Percentiles rank a stretch among this genome's conserved stretches.
Evolutionary conservation across 1,140 invertebrate species (phyloP).

Genomic region (Propsilocerus akamusi): DNA sequence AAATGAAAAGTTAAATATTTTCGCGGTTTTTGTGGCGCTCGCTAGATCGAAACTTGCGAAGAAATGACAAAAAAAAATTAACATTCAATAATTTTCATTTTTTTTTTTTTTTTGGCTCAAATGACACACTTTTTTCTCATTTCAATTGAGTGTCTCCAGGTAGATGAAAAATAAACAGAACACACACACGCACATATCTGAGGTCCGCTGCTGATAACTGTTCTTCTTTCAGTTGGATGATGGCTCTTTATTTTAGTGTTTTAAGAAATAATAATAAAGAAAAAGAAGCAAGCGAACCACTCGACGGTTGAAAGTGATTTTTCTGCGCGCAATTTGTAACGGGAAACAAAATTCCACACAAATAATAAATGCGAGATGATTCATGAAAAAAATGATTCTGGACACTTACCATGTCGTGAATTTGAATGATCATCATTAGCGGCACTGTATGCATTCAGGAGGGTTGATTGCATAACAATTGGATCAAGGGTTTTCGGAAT

Average conservation of each 20-base stretch:
- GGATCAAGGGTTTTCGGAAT: conserved; percentile 42
- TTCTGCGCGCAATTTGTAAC: background rate
- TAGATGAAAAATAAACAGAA: too few relatives aligned
- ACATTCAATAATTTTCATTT: too few relatives aligned
- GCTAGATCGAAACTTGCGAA: too few relatives aligned
- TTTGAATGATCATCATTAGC: conserved; percentile 24
- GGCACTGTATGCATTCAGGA: conserved; percentile 40
- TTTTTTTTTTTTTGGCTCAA: too few relatives aligned
- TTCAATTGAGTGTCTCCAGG: too few relatives aligned
- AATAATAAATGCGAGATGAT: background rate
- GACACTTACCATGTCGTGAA: background rate
- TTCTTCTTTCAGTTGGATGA: background rate
- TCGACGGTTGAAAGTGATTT: conserved; percentile 1
- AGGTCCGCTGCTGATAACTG: conserved; percentile 2
- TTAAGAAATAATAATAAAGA: background rate
- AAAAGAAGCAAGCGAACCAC: background rate
- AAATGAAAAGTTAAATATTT: too few relatives aligned
- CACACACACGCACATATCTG: background rate
- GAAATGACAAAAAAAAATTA: too few relatives aligned
- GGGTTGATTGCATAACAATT: conserved; percentile 42
- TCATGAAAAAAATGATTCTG: background rate
- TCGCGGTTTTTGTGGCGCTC: too few relatives aligned
- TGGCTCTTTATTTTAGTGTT: background rate
- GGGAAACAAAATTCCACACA: background rate
- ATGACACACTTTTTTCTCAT: too few relatives aligned